Conservation (phyloP, 2,113 vertebrate genomes). For the Marcusenius ussheri region DNA sequence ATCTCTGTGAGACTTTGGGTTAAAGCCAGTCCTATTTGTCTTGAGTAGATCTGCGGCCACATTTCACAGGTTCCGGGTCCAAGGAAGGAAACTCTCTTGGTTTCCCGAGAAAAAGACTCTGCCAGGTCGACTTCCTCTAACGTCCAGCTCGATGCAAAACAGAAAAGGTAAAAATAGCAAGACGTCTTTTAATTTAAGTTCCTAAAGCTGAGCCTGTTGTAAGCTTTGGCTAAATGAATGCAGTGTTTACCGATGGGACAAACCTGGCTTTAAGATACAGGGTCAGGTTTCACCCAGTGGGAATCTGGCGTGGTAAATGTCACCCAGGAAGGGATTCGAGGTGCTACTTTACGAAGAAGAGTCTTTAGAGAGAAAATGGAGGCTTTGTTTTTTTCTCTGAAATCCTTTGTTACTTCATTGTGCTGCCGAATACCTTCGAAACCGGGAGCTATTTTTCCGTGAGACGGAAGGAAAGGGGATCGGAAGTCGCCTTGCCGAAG, state of each 20-base stretch:
- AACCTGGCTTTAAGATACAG: not conserved
- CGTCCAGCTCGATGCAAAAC: not conserved
- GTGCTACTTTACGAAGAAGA: not conserved
- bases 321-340: not conserved
- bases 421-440: constrained; percentile 3
- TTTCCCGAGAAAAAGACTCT: not conserved
- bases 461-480: constrained; percentile 27
- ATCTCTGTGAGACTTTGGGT: not conserved
- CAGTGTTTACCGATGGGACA: not conserved
- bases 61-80: not conserved
- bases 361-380: not conserved
- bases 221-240: not conserved
- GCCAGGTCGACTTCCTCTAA: not conserved
- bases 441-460: constrained; percentile 3
- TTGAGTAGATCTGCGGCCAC: not conserved
- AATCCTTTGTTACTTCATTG: not conserved
- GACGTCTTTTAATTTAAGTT: not conserved
- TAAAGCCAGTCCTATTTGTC: constrained; percentile 4
- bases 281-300: not conserved
- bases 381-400: not conserved
- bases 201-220: not conserved
- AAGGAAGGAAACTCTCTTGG: not conserved
- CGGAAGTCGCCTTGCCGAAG: constrained; percentile 11
- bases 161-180: not conserved
- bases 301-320: not conserved